Evolutionary conservation across 2,113 vertebrate species (phyloP), one percentile per base, ranked within the genome.

Genomic region (Burhinus bistriatus): DNA sequence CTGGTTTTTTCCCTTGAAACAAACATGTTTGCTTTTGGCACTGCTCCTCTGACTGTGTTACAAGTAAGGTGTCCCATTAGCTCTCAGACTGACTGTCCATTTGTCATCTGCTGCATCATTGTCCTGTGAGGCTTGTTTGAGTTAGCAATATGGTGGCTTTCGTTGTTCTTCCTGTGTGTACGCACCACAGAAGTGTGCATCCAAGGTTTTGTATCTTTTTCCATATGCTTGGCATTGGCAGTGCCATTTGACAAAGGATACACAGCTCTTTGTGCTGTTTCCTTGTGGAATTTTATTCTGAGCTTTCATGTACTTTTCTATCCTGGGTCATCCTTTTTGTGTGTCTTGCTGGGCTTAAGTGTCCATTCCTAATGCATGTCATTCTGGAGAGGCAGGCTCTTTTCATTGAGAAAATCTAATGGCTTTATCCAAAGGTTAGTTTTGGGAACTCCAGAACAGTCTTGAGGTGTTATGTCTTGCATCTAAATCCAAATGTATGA

Each of bases 121-220:
- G 32, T 42, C 78, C 19, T 38, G 0, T 2, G 2, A 59, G 23
- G 11, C 12, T 90, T 79, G 19, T 90, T 82, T 68, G 71, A 57
- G 75, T 44, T 23, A 30, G 29, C n/a, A 71, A 6, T 42, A 26
- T 0, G 0, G 51, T n/a, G 32, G 2, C 5, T 3, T 40, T 76
- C 0, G 0, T 47, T 72, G n/a, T 58, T 79, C 62, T 36, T 83
- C 25, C 21, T 44, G 34, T 59, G 32, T 6, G 1, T 42, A 34
- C 1, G 1, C 34, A 42, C 15, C 22, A 58, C 72, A 62, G 15
- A 84, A 75, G 42, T 20, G 15, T 55, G 21, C 20, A 3, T 45
- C 32, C n/a, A 59, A 75, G 47, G 13, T 29, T 89, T 85, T 82
- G 10, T 58, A 19, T 64, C 55, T 83, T 79, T 87, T 55, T 44